Evolutionary conservation across 2,797 vertebrate genomes (phyloP).

Genomic region (Urophycis tenuis): DNA sequence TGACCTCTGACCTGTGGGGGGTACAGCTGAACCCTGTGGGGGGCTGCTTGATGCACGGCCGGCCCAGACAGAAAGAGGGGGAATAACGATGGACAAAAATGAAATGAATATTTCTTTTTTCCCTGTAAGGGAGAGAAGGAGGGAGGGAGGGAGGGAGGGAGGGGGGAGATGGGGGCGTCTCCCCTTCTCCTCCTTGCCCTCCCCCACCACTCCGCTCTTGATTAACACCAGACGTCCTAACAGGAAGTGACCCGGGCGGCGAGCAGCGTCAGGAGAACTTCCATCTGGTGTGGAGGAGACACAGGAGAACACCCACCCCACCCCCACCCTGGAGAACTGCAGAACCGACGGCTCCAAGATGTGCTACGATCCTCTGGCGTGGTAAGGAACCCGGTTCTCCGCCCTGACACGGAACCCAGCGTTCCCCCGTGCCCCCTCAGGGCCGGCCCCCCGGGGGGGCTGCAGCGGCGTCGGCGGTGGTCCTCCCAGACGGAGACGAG

Average conservation of each 20-base stretch:
- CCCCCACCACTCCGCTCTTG: conserved; percentile 59
- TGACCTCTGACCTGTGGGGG: conserved; percentile 36
- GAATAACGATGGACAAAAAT: conserved; percentile 27
- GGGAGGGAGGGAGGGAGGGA: conserved; percentile 39
- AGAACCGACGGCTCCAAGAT: conserved; percentile 3
- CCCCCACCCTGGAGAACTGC: conserved; percentile 14
- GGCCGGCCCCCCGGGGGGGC: too few species aligned
- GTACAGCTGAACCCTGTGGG: not conserved
- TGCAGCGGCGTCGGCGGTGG: not conserved
- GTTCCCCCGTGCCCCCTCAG: not conserved
- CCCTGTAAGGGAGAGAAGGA: conserved; percentile 37
- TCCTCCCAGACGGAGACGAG: not conserved
- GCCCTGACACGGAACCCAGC: not conserved
- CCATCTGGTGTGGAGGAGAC: conserved; percentile 69
- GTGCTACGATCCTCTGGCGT: not conserved
- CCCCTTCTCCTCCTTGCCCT: conserved; percentile 26
- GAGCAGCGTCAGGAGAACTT: conserved; percentile 69
- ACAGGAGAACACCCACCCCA: conserved; percentile 45
- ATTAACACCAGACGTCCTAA: conserved; percentile 78
- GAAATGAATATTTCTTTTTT: conserved; percentile 38
- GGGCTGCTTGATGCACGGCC: not conserved
- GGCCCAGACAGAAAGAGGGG: conserved; percentile 20
- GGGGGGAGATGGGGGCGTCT: conserved; percentile 46
- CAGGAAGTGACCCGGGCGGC: conserved; percentile 80
- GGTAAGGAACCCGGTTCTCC: not conserved